These are phyloP conservation scores for Dysidea cf. avara DNA, from an alignment of 37 sponge, comb jelly and placozoan species.

Conservation along the genomic window DNA sequence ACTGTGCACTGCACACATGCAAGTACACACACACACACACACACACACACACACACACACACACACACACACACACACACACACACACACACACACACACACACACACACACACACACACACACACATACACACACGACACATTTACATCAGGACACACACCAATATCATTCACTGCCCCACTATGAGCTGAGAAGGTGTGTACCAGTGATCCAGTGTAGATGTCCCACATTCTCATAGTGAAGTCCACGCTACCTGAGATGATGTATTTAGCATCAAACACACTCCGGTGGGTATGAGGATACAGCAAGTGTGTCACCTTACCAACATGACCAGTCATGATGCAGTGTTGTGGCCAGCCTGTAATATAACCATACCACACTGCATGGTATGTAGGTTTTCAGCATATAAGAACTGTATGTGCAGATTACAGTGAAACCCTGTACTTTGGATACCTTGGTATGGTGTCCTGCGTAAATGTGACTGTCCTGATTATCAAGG, in stretches of 20 bases:
- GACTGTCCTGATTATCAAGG: too few species aligned
- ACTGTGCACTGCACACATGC: too few species aligned
- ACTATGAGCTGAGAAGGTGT: conserved; percentile 79
- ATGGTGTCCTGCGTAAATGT: too few species aligned
- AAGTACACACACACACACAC: too few species aligned
- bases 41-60: too few species aligned
- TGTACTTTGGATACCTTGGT: too few species aligned
- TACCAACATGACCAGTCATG: conserved; percentile 71
- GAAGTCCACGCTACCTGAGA: conserved; percentile 87
- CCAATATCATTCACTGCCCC: conserved; percentile 68
- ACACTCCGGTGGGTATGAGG: conserved; percentile 60
- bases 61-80: too few species aligned
- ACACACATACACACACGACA: conserved; percentile 26
- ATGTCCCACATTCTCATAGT: conserved; percentile 92
- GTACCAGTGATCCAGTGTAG: conserved; percentile 62
- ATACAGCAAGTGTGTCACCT: conserved; percentile 75
- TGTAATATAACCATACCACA: conserved; percentile 11
- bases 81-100: too few species aligned
- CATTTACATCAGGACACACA: conserved; percentile 68
- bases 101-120: too few species aligned
- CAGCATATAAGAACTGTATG: too few species aligned
- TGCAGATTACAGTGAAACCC: too few species aligned
- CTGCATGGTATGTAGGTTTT: too few species aligned
- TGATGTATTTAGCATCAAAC: conserved; percentile 61
- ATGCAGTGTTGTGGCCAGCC: conserved; percentile 82